Base-by-base conservation (phyloP, 2,888 invertebrate species). In the Campaea margaritaria region DNA sequence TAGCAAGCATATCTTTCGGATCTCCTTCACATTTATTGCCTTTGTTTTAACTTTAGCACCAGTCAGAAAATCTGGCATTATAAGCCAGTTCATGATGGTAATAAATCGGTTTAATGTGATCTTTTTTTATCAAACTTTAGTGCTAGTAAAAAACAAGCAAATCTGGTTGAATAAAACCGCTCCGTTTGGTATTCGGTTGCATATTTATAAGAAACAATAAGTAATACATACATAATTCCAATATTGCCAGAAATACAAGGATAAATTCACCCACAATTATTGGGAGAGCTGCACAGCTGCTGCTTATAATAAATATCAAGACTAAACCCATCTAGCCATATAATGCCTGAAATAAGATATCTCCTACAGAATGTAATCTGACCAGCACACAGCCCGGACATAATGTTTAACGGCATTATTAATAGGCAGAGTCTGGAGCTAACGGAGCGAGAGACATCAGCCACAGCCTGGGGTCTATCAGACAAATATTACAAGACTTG, bases 401-500 rank as follows among this genome's bases (percentile, higher is more conserved):
- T 45, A 36, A n/a, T n/a, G 58, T 58, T 52, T 28, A 52, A 45
- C 46, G 43, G 47, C 38, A 21, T 13, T 46, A 53, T 58, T 52
- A 43, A 53, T 58, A 58, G 51, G 50, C 41, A 58, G 51, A 47
- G 48, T 54, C 58, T 58, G 41, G 44, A 52, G 28, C 47, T 42
- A 58, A 56, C 52, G 55, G 58, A 43, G 41, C 58, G 58, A 16
- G 28, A n/a, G 28, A 52, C 52, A 45, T 52, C 58, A 58, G 62
- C 47, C 41, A 45, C 58, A 58, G 50, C 27, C 34, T 0, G 27
- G 45, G 28, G 12, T 14, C 27, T 14, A 46, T 43, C 14, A 15
- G 14, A 15, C 50, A 31, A 50, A 49, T 2, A 45, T 45, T 34
- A 46, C 46, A 46, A 46, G 44, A 27, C 34, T 21, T 31, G 46